Evolutionary conservation across 2,797 vertebrate species (phyloP).

Genomic region (Psittacula echo): DNA sequence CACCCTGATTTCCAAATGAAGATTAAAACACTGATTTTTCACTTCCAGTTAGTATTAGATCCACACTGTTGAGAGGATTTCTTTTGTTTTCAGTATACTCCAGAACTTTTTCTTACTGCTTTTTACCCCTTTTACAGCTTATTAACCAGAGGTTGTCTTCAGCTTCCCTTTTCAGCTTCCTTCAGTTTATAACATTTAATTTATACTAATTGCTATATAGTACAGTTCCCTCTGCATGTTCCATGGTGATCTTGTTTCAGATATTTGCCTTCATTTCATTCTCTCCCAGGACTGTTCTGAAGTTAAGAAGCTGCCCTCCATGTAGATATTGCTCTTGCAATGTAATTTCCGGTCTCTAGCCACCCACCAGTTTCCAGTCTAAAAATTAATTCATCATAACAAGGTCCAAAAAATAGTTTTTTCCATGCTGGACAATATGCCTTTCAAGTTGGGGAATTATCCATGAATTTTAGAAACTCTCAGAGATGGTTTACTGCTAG

Average conservation of each 20-base stretch:
- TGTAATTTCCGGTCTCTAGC: background rate
- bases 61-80: background rate
- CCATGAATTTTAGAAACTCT: background rate
- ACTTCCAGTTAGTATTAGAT: background rate
- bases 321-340: background rate
- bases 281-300: background rate
- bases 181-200: background rate
- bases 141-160: background rate
- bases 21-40: background rate
- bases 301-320: background rate
- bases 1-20: background rate
- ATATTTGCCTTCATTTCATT: background rate
- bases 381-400: background rate
- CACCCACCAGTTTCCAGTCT: background rate
- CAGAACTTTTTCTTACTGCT: background rate
- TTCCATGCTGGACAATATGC: background rate
- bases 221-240: background rate
- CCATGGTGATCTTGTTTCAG: background rate
- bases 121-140: background rate
- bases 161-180: background rate
- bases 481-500: background rate
- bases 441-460: background rate
- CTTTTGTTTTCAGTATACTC: background rate
- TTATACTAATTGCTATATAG: background rate
- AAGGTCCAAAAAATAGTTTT: background rate